Base-by-base conservation (phyloP, 35 echinoderm and acorn worm species). In the Hemicentrotus pulcherrimus region DNA sequence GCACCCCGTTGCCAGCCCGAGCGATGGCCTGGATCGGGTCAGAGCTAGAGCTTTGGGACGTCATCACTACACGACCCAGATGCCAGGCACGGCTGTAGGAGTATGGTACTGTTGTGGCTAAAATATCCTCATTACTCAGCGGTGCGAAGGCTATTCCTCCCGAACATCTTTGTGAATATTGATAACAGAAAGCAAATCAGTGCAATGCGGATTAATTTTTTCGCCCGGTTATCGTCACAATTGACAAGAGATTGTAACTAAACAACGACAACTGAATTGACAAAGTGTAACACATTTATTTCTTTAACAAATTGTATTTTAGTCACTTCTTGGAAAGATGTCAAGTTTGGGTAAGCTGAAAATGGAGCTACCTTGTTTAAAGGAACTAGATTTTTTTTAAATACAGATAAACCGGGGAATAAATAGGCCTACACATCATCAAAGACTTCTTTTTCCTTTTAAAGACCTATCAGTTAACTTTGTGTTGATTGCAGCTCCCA, bases 71-170 rank as follows among this genome's bases (percentile, higher is more conserved):
- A 31, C 86, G 85, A 7, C 98, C 98, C 32, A 99, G 98, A 59
- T 94, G 61, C 59, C 94, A 97, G 31, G 96, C 96, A 88, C 96
- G 32, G 86, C 98, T 99, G 30, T 97, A 50, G 30, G 98, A 99
- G 93, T 96, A 95, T 85, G 91, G 50, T 14, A 99, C 48, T 10
- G 88, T 96, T 24, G 88, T 60, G 22, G 87, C 31, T 6, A 94
- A 47, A 16, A 99, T 65, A 5, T 96, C 93, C 15, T 95, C 32
- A 46, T 47, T 70, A n/a, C 24, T 95, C 35, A 99, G 32, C 6
- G 96, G 96, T 32, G 86, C 91, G 9, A 97, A 87, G 32, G 94
- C 65, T 4, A 99, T 9, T 15, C 59, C 95, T 28, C 50, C 98
- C 19, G 31, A 90, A 78, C 94, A 99, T 14, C 98, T 97, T 47